Evolutionary conservation across 2,888 invertebrate genomes (phyloP), one percentile per base, ranked within the genome.

Genomic region (Mantis religiosa): DNA sequence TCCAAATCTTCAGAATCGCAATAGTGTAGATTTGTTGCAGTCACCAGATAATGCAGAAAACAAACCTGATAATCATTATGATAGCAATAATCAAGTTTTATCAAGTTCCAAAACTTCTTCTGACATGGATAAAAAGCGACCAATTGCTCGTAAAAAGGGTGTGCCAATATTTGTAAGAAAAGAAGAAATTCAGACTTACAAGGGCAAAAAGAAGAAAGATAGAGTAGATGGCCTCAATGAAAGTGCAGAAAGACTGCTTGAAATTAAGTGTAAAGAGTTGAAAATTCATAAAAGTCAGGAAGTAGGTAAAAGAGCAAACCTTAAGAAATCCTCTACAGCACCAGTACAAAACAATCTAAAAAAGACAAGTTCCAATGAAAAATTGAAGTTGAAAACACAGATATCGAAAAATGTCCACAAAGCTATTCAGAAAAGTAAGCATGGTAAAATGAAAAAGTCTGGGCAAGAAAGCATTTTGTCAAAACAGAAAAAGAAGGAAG

Each of bases 331-430:
- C 1, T 15, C 82, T 12, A 82, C 34, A 25, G 83, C 88, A 25
- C 3, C 85, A 82, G 82, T 82, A 25, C 7, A n/a, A 34, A 81
- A 27, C 20, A 15, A 34, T 20, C 47, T 34, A 27, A 90, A 89
- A 81, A 91, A 90, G 30, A 86, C 90, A 30, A 90, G 88, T 81
- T 84, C 85, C 54, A 83, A 88, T n/a, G 89, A 89, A 34, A 91
- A 90, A 85, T 83, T 88, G 71, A 90, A 90, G 82, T 82, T 90
- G n/a, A 91, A 91, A 86, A 30, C 83, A 8, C 90, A 90, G 28
- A 90, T 91, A 90, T 88, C 90, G n/a, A 91, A 90, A 85, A 90
- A 90, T 84, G 90, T 90, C 28, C 89, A 90, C 27, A 89, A 89
- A 85, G 89, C 89, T 27, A 27, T 90, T 2, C 87, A 88, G 25